Evolutionary conservation across 2,888 invertebrate species (phyloP), one percentile per base, ranked within the genome.

Genomic region (Dasysyrphus albostriatus): DNA sequence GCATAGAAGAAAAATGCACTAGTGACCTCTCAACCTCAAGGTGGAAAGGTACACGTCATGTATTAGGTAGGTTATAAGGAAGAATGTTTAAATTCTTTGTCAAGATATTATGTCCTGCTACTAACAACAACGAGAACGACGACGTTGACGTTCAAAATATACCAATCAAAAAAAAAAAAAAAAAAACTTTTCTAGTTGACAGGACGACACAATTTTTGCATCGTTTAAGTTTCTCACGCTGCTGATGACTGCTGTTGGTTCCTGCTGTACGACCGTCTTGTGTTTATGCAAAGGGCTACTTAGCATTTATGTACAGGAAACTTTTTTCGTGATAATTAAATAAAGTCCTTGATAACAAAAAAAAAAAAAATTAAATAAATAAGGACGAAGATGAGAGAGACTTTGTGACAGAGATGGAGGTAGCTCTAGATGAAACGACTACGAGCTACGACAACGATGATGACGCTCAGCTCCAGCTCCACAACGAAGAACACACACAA

Each of bases 261-360:
- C 32, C 69, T 59, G 19, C 10, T 29, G 24, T 19, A 42, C 59
- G 39, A 39, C 42, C 63, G 56, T 59, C 44, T 67, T 74, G 59
- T 84, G 39, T 72, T 76, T 73, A 81, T 81, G 73, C 81, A 85
- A 81, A 81, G 73, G 84, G 84, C 84, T 84, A 84, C 76, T 84
- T 84, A 76, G 65, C 65, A 72, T 84, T 77, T 85, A 81, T 73
- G 73, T 76, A 76, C 58, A 56, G 69, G 77, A 42, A 81, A 73
- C 54, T 69, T 54, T 51, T 85, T 77, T 72, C 54, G 81, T 73
- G 72, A 81, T 85, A 85, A 85, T 85, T 85, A 85, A 85, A 81
- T 85, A 73, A 76, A 81, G 81, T 85, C 76, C 81, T 85, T 85
- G 84, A 58, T 14, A 29, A 29, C 65, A 73, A 81, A 81, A 44